A percentile compares a stretch with the other conserved stretches of the same genome.
These are phyloP conservation scores for Cylindroiulus punctatus DNA, from an alignment of 2,888 invertebrate species.

Conservation along the genomic window DNA sequence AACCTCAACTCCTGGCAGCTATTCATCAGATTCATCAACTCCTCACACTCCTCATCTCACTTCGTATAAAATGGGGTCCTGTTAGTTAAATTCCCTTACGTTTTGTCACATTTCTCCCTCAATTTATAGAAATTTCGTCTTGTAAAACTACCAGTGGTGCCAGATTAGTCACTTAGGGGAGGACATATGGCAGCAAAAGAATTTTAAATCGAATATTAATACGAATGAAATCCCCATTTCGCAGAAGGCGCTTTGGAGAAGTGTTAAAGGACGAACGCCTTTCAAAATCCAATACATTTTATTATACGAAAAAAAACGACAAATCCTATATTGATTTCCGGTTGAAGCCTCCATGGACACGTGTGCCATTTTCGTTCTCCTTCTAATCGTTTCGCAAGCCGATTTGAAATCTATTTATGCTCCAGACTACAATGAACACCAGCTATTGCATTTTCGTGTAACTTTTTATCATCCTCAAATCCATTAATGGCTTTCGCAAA, in stretches of 20 bases:
- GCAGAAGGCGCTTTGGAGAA: neutral
- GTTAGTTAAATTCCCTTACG: too few species aligned
- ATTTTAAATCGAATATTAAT: conserved; percentile 20
- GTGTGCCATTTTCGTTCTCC: neutral
- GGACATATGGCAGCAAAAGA: neutral
- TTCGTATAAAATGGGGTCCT: too few species aligned
- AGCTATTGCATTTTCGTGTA: neutral
- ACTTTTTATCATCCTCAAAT: neutral
- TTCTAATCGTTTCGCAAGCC: neutral
- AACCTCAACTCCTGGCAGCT: too few species aligned
- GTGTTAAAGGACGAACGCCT: neutral
- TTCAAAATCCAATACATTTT: conserved; percentile 5
- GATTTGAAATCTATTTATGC: neutral
- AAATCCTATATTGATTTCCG: conserved; percentile 9
- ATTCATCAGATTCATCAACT: too few species aligned
- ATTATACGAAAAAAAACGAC: neutral
- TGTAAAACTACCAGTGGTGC: too few species aligned
- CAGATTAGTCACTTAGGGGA: neutral
- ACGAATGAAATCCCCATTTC: neutral
- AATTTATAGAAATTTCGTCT: too few species aligned
- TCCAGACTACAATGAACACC: neutral
- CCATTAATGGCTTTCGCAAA: neutral
- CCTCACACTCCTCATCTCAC: too few species aligned
- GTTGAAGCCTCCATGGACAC: conserved; percentile 1
- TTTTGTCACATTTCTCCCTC: too few species aligned